Conservation (phyloP, 2,888 invertebrate species). For the Heliconius charithonia region DNA sequence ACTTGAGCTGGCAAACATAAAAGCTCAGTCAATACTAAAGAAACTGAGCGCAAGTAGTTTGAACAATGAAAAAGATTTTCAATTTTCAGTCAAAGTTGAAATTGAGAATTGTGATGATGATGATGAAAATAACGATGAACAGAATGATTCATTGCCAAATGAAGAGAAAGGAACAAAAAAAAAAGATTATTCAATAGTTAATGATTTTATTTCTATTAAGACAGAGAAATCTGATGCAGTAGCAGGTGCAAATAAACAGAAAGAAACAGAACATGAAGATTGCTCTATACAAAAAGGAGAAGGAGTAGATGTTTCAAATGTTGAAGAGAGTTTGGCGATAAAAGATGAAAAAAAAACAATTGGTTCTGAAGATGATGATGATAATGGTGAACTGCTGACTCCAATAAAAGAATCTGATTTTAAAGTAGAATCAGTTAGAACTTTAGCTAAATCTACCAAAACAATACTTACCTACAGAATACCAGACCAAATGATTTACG, state of each 20-base stretch:
- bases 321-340: not conserved
- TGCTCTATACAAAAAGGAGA: not conserved
- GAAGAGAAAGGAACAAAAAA: not conserved
- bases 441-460: not conserved
- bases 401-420: slow-evolving; percentile 15
- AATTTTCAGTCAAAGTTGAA: slow-evolving; percentile 52
- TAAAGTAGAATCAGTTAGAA: slow-evolving; percentile 30
- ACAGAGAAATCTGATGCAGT: not conserved
- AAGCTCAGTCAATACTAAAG: slow-evolving; percentile 34
- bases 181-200: not conserved
- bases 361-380: not conserved
- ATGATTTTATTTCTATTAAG: not conserved
- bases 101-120: slow-evolving; percentile 49
- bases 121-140: not conserved
- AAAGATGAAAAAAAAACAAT: not conserved
- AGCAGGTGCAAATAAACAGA: not conserved
- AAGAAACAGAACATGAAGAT: not conserved
- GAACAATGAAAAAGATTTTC: slow-evolving; percentile 11
- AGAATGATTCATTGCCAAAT: slow-evolving; percentile 4
- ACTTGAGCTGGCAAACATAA: slow-evolving; percentile 38
- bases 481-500: slow-evolving; percentile 39
- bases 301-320: not conserved
- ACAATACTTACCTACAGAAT: slow-evolving; percentile 21
- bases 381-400: not conserved
- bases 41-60: slow-evolving; percentile 13